Evolutionary conservation across 2,113 vertebrate species (phyloP).

Genomic region (Gymnorhina tibicen): DNA sequence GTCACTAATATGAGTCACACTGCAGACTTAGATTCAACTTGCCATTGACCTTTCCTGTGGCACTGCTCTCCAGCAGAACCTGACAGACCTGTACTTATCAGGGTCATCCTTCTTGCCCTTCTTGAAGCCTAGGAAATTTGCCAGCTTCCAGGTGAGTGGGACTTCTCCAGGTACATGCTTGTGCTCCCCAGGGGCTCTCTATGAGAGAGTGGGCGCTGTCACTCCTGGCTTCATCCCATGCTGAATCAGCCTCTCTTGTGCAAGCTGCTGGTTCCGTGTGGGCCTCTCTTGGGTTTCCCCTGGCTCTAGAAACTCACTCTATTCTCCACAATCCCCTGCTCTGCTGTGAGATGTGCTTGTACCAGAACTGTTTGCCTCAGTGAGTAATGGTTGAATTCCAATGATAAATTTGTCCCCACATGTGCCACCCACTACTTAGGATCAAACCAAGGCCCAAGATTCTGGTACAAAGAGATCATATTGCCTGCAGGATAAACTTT

Average conservation of each 20-base stretch:
- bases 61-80: background rate
- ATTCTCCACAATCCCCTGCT: background rate
- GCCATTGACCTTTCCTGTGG: background rate
- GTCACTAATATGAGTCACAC: background rate
- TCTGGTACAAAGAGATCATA: background rate
- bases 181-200: background rate
- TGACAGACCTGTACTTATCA: background rate
- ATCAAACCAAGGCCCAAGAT: background rate
- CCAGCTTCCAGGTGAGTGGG: background rate
- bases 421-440: background rate
- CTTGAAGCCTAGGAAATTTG: background rate
- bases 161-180: background rate
- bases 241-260: background rate
- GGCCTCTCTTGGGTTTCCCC: background rate
- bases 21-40: background rate
- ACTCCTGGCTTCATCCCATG: background rate
- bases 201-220: background rate
- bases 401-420: background rate
- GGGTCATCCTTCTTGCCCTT: background rate
- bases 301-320: background rate
- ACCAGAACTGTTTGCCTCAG: background rate
- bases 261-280: background rate
- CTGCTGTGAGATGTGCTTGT: background rate
- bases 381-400: background rate
- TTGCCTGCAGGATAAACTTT: background rate